Evolutionary conservation across 2,113 vertebrate genomes (phyloP), one percentile per base, ranked within the genome.

Genomic region (Upupa epops): DNA sequence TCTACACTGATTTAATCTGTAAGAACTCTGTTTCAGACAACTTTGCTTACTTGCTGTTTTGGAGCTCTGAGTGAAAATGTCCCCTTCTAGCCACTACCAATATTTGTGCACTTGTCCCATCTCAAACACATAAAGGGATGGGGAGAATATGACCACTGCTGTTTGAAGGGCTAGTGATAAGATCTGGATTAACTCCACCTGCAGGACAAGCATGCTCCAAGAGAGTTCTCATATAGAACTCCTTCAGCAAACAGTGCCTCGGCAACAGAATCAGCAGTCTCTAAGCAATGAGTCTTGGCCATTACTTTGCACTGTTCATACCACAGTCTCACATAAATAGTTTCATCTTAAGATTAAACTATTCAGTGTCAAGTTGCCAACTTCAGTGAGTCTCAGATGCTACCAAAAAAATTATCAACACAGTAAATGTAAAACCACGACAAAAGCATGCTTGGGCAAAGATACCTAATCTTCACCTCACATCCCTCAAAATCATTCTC

Each of bases 121-220:
- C n/a, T 66, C 63, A 51, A 84, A 82, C 11, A 58, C 20, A 5
- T 65, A 13, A 29, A 7, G 21, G 31, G 42, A 13, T 3, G 8
- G 36, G 21, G 17, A 78, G 24, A 73, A 46, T 59, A 69, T 0
- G 1, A 64, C 17, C 13, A 45, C 25, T 9, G 9, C 15, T 40
- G 20, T 52, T 22, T 58, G 15, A 70, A 29, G 7, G 7, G 16
- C 19, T n/a, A 13, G 10, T 51, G 0, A 0, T 21, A 58, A 31
- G 14, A 82, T 29, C 37, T 20, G 42, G 40, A 52, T 0, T 1
- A 88, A 40, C 8, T 31, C 29, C 82, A 24, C 18, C 25, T 31
- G 34, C 52, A 52, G 61, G 13, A 66, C 40, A 68, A 74, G 45
- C 22, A n/a, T 20, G 14, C 5, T 84, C n/a, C 32, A 79, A 28